phyloP scores from a whole-genome alignment of 2,888 invertebrate genomes.

The Plebejus melissa region DNA sequence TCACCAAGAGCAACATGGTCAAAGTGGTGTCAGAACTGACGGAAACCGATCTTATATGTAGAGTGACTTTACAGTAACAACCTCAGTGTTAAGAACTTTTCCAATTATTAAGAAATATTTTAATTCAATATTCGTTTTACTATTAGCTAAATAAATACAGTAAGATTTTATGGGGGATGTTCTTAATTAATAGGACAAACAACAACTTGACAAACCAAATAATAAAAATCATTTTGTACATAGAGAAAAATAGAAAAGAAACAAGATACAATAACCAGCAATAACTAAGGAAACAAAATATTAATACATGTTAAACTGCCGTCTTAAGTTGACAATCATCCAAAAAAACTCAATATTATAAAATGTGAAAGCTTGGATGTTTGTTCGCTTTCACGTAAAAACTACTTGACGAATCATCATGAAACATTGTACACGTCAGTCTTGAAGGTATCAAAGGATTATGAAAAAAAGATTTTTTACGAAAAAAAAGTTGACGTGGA shows the following conservation, averaged over 20 bases:
- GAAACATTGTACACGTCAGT: too few relatives aligned
- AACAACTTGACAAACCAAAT: background rate
- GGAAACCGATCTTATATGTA: constrained; percentile 64
- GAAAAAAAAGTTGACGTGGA: too few relatives aligned
- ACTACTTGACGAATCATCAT: too few relatives aligned
- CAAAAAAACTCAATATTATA: too few relatives aligned
- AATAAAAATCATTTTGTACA: background rate
- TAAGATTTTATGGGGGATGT: background rate
- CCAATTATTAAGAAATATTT: constrained; percentile 40
- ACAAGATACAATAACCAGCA: background rate
- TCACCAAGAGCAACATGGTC: constrained; percentile 54
- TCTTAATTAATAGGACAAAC: background rate
- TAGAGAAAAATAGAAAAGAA: background rate
- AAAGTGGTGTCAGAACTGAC: constrained; percentile 65
- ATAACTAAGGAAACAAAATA: too few relatives aligned
- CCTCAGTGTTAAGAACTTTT: constrained; percentile 42
- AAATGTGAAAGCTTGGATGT: too few relatives aligned
- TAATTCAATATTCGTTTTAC: constrained; percentile 25
- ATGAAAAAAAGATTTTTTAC: too few relatives aligned
- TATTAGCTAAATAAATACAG: background rate
- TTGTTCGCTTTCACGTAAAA: too few relatives aligned
- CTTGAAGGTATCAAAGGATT: too few relatives aligned
- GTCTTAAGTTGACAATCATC: too few relatives aligned
- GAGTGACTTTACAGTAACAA: constrained; percentile 54
- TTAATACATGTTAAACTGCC: too few relatives aligned